Evolutionary conservation across 2,888 invertebrate genomes (phyloP), one percentile per base, ranked within the genome.

Genomic region (Amphiduros pacificus): DNA sequence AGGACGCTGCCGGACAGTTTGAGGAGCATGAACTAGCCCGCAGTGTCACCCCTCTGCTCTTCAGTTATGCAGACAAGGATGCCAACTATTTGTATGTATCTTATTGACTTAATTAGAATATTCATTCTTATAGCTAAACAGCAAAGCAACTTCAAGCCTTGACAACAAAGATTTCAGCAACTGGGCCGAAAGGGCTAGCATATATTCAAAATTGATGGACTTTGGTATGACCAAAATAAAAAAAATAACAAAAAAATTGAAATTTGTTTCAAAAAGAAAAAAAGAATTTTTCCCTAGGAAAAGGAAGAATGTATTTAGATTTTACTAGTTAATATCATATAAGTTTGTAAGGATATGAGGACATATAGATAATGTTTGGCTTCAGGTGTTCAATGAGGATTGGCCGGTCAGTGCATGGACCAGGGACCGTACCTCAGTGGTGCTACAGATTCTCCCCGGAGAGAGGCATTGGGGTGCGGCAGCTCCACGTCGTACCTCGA

Each of bases 21-120:
- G 90, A 90, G 62, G 98, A 98, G 82, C 94, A 98, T 81, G 98
- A 99, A 85, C 87, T 90, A 73, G 97, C 95, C 14, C 87, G 96
- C 70, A 92, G 93, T 87, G 90, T 94, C 58, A 89, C 91, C 55
- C 98, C 98, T 6, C 86, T 98, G 60, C 87, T 97, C 74, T 98
- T 98, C 85, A 92, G 94, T 57, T 94, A 94, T 83, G 89, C 92
- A 2, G 95, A 96, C 82, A 89, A 90, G 40, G 95, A 94, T 78
- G 91, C 90, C 9, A 72, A 75, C 1, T 68, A 72, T 56, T 68
- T 76, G 80, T 80, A 67, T 72, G 77, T 73, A n/a, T 17, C n/a
- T 9, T 36, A 11, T 9, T 9, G 36, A 36, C 9, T 9, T 36
- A 36, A 36, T 17, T n/a, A n/a, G n/a, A n/a, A n/a, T n/a, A n/a